Conservation (phyloP, 2,888 invertebrate genomes). For the Hesperia comma region DNA sequence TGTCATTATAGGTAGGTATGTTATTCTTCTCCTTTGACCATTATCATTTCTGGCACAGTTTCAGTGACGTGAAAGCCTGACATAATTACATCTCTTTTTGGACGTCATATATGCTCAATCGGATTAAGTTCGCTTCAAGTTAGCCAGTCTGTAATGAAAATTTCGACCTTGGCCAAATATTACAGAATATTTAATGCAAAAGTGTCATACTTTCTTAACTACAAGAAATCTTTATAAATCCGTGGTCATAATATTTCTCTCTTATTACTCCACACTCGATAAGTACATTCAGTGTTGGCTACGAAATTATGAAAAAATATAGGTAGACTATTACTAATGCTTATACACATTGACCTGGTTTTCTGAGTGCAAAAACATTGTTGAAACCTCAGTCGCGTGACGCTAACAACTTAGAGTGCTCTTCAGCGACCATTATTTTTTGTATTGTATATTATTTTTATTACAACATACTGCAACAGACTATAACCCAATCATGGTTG, state of each 20-base stretch:
- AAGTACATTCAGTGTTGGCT: constrained; percentile 18
- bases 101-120: too few relatives aligned
- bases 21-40: too few relatives aligned
- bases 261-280: constrained; percentile 1
- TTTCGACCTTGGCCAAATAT: too few relatives aligned
- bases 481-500: neutral
- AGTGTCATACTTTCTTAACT: too few relatives aligned
- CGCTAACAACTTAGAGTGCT: constrained; percentile 22
- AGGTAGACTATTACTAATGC: constrained; percentile 16
- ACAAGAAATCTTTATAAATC: neutral
- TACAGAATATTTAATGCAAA: too few relatives aligned
- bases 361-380: constrained; percentile 29
- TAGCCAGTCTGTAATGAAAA: too few relatives aligned
- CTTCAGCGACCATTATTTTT: constrained; percentile 16
- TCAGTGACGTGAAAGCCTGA: too few relatives aligned
- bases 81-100: too few relatives aligned
- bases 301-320: constrained; percentile 25
- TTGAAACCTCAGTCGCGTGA: constrained; percentile 23
- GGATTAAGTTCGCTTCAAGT: too few relatives aligned
- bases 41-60: too few relatives aligned
- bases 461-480: neutral
- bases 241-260: neutral
- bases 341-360: constrained; percentile 33
- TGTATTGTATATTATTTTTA: constrained; percentile 11
- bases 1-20: too few relatives aligned